Evolutionary conservation across 2,113 vertebrate genomes (phyloP).

Genomic region (Leptosomus discolor): DNA sequence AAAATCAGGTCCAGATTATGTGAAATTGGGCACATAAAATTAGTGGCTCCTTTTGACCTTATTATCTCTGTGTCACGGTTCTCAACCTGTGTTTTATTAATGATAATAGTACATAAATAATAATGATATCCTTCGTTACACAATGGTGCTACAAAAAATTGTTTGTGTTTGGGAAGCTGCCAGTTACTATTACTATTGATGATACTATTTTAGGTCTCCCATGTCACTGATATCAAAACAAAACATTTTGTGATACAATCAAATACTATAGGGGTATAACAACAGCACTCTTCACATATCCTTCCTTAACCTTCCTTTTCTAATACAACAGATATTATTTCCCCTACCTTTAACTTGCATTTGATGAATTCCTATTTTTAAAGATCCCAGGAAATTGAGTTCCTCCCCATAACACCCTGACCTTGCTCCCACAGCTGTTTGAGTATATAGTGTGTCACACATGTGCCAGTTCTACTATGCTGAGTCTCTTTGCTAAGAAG

Average conservation of each 20-base stretch:
- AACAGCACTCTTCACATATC: background rate
- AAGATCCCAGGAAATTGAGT: background rate
- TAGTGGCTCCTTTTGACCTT: background rate
- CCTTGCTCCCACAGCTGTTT: background rate
- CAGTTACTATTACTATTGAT: background rate
- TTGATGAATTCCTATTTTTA: background rate
- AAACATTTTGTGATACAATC: background rate
- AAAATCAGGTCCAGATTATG: background rate
- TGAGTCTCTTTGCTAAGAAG: background rate
- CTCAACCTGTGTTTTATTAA: background rate
- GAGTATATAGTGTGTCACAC: background rate
- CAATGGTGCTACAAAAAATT: background rate
- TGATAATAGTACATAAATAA: background rate
- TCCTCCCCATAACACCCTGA: background rate
- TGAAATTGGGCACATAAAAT: background rate
- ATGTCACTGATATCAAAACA: background rate
- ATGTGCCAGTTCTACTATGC: rapidly evolving
- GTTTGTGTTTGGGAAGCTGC: background rate
- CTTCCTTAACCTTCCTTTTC: background rate
- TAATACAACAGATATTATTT: background rate
- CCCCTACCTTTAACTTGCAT: background rate
- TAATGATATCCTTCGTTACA: background rate
- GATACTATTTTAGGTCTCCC: background rate
- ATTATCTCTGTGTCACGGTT: background rate
- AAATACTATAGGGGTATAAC: background rate